phyloP scores from a whole-genome alignment of 2,888 invertebrate species.

The Stegophylla sp. region DNA sequence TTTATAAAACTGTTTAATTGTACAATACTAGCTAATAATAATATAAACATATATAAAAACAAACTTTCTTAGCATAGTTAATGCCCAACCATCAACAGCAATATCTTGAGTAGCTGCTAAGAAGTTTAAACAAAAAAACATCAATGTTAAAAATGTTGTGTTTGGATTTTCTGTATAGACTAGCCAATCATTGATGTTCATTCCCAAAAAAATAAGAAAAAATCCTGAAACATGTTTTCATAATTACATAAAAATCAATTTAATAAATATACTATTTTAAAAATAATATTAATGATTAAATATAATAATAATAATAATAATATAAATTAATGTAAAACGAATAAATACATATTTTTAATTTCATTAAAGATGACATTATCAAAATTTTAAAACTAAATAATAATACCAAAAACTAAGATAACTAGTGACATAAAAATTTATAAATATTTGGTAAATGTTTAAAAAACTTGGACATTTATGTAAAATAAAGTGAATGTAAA shows the following conservation, averaged over 20 bases:
- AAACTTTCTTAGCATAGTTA: conserved; percentile 94
- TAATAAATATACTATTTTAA: not conserved
- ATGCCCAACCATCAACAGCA: conserved; percentile 99
- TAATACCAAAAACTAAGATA: too few relatives aligned
- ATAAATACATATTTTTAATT: too few relatives aligned
- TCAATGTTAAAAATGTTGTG: conserved; percentile 72
- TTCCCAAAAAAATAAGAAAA: conserved; percentile 83
- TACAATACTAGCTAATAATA: not conserved
- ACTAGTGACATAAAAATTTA: too few relatives aligned
- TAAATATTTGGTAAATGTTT: too few relatives aligned
- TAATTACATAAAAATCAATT: not conserved
- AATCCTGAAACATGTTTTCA: conserved; percentile 58
- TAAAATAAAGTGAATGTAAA: too few relatives aligned
- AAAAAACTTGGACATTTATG: too few relatives aligned
- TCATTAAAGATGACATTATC: too few relatives aligned
- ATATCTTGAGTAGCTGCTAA: conserved; percentile 99
- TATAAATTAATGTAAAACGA: not conserved
- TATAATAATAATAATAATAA: not conserved
- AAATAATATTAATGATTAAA: not conserved
- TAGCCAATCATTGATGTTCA: conserved; percentile 77
- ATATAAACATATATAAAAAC: conserved; percentile 64
- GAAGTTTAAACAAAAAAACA: conserved; percentile 92
- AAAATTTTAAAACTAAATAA: too few relatives aligned
- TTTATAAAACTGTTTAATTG: not conserved
- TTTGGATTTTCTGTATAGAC: conserved; percentile 65